Percentiles rank a stretch among this genome's conserved stretches.
Conservation (phyloP, 2,888 invertebrate species). For the Himalopsyche anomala region DNA sequence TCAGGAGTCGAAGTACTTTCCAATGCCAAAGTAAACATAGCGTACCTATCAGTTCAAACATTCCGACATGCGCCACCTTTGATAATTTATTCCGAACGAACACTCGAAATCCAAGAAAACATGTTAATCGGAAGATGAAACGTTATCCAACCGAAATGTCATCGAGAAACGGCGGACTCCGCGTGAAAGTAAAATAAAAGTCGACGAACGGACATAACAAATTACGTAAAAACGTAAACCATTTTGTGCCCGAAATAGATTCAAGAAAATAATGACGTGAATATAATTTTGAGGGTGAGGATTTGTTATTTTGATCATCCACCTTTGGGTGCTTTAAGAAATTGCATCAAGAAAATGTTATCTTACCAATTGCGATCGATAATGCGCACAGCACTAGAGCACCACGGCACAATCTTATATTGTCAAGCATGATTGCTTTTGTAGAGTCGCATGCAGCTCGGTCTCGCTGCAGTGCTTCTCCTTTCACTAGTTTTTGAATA, state of each 20-base stretch:
- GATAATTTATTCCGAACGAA: slow-evolving; percentile 4
- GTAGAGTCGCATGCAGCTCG: slow-evolving; percentile 27
- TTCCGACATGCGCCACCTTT: slow-evolving; percentile 57
- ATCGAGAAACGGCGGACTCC: neutral
- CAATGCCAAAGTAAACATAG: slow-evolving; percentile 54
- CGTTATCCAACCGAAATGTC: slow-evolving; percentile 6
- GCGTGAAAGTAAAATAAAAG: slow-evolving; percentile 34
- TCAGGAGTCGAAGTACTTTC: slow-evolving; percentile 51
- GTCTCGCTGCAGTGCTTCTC: slow-evolving; percentile 54
- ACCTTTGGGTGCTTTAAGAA: too few relatives aligned
- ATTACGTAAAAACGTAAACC: slow-evolving; percentile 27
- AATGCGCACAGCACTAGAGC: slow-evolving; percentile 60
- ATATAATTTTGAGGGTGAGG: too few relatives aligned
- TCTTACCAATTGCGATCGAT: slow-evolving; percentile 57
- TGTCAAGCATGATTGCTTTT: slow-evolving; percentile 57
- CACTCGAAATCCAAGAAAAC: slow-evolving; percentile 21
- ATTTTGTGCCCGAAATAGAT: neutral
- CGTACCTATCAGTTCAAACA: slow-evolving; percentile 33
- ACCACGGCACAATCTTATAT: slow-evolving; percentile 48
- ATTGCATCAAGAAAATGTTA: neutral
- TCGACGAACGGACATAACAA: slow-evolving; percentile 13
- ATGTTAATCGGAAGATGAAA: slow-evolving; percentile 18
- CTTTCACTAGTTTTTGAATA: slow-evolving; percentile 61
- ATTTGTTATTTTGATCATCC: too few relatives aligned
- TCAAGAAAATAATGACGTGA: neutral